Evolutionary conservation across 2,797 vertebrate species (phyloP), one percentile per base, ranked within the genome.

Genomic region (Remorina albescens): DNA sequence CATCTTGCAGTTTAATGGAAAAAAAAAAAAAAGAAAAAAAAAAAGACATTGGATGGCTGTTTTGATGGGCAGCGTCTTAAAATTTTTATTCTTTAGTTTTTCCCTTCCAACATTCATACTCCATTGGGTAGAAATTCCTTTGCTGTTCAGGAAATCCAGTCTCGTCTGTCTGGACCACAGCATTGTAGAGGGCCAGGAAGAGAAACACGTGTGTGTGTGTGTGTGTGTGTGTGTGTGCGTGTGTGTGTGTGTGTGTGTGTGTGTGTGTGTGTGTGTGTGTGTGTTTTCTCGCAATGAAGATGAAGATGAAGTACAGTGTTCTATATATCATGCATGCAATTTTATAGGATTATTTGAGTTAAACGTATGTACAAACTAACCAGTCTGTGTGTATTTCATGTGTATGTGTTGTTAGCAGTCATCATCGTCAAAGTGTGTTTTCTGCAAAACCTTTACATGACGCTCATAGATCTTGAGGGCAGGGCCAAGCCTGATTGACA

Each of bases 401-500:
- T 73, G 59, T 60, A 30, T 32, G 39, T 62, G 71, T 57, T 37
- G 71, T 93, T 89, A 95, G 91, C 95, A 94, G 63, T 94, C 93
- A 0, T 96, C 96, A 1, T 96, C 95, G 59, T 96, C 95, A 79
- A 96, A 97, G 87, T 97, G 96, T 73, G 93, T 94, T 89, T 93
- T 94, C 84, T 96, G 96, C 60, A 96, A 92, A 79, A 94, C 95
- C 88, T 96, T 96, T 51, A 96, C 93, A 49, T 96, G 96, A 18
- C 94, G 94, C 92, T 96, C 96, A 12, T 96, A 96, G 86, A 96
- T 96, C 89, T 96, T 96, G 81, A 96, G 94, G 54, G 96, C 96
- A 1, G 96, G 96, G 57, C 96, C 96, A 2, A 96, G 93, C 63
- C 94, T 95, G 91, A 96, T 96, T 25, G 96, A 96, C 57, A 96